phyloP scores from a whole-genome alignment of 2,797 vertebrate genomes.

The Darevskia mixta region DNA sequence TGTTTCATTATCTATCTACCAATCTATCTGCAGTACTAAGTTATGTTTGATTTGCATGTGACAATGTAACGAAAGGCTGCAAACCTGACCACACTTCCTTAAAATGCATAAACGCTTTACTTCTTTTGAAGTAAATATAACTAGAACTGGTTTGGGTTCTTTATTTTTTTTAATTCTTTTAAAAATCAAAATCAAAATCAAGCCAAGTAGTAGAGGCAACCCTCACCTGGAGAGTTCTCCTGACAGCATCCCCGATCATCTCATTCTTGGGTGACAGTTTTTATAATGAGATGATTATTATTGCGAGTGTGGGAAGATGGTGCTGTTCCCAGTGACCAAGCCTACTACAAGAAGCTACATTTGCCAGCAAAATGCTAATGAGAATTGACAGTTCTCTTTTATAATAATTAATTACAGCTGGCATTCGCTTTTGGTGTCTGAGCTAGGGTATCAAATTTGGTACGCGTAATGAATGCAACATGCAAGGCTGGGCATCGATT shows the following conservation, averaged over 20 bases:
- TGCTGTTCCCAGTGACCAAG: conserved; percentile 21
- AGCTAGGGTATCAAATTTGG: neutral
- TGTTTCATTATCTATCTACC: neutral
- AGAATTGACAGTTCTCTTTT: conserved; percentile 37
- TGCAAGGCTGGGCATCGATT: neutral
- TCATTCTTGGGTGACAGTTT: neutral
- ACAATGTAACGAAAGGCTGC: neutral
- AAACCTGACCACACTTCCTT: neutral
- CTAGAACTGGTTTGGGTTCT: neutral
- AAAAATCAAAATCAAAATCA: fast-evolving
- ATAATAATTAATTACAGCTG: neutral
- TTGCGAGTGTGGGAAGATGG: conserved; percentile 7
- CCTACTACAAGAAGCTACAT: conserved; percentile 31
- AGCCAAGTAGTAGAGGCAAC: fast-evolving
- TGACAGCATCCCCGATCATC: neutral
- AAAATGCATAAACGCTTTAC: neutral
- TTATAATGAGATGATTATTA: fast-evolving
- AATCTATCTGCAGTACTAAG: neutral
- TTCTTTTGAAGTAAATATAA: neutral
- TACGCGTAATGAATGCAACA: neutral
- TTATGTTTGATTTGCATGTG: neutral
- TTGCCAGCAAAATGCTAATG: conserved; percentile 17
- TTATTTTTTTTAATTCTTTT: neutral
- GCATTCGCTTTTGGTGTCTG: neutral
- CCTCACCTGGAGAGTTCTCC: neutral